phyloP scores from a whole-genome alignment of 2,888 invertebrate species.

The Anthoptus insignis region DNA sequence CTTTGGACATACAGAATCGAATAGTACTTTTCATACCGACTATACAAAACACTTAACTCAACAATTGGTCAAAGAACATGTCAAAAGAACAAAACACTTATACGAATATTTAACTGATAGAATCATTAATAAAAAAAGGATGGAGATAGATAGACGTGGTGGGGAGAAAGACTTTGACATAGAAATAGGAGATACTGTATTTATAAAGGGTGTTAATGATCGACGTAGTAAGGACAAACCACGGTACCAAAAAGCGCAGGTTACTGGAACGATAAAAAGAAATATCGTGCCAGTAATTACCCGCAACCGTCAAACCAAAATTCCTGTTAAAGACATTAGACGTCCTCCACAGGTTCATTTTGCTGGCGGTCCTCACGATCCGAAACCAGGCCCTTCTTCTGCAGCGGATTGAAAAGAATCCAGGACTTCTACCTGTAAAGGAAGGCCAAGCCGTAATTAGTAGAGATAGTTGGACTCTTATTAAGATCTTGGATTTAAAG shows the following conservation, averaged over 20 bases:
- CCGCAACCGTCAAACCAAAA: conserved; percentile 39
- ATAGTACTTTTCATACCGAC: background rate
- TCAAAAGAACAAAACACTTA: conserved; percentile 42
- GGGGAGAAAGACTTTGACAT: conserved; percentile 41
- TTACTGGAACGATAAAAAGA: conserved; percentile 28
- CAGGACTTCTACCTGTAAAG: conserved; percentile 45
- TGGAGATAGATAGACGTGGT: conserved; percentile 23
- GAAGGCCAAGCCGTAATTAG: conserved; percentile 2
- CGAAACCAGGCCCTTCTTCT: conserved; percentile 47
- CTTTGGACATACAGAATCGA: conserved; percentile 40
- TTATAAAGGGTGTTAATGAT: conserved; percentile 41
- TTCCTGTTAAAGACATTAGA: conserved; percentile 48
- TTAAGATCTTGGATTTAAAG: conserved; percentile 43
- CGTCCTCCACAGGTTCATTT: conserved; percentile 47
- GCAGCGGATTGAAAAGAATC: conserved; percentile 47
- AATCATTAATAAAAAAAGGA: conserved; percentile 36
- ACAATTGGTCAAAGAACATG: conserved; percentile 50
- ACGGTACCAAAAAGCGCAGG: conserved; percentile 36
- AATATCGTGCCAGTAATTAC: conserved; percentile 41
- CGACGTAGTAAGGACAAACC: conserved; percentile 47
- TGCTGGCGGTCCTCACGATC: conserved; percentile 23
- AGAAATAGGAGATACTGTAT: conserved; percentile 36
- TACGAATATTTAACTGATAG: conserved; percentile 43
- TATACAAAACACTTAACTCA: conserved; percentile 49
- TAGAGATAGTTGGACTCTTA: conserved; percentile 25